Evolutionary conservation across 2,113 vertebrate genomes (phyloP).

Genomic region (Phrynocephalus versicolor): DNA sequence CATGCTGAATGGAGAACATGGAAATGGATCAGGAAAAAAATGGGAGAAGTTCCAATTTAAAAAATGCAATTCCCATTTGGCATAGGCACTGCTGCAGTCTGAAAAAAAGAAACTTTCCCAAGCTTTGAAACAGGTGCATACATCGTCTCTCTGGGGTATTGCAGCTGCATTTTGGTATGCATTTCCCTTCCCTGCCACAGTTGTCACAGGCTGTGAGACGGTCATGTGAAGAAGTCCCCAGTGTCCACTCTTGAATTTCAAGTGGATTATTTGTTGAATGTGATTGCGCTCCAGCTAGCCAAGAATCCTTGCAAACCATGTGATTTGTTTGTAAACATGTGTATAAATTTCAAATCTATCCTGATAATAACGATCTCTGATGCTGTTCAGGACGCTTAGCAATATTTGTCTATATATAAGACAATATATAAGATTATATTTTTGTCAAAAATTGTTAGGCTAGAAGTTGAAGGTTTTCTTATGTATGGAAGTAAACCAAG

Average conservation of each 20-base stretch:
- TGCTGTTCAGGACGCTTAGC: neutral
- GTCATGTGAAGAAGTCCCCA: neutral
- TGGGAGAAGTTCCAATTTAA: too few species aligned
- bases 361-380: too few species aligned
- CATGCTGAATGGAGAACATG: neutral
- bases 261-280: neutral
- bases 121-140: neutral
- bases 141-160: neutral
- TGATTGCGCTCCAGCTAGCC: neutral
- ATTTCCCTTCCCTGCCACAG: neutral
- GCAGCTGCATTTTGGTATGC: neutral
- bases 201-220: neutral
- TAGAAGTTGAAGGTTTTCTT: too few species aligned
- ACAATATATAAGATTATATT: too few species aligned
- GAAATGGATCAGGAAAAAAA: neutral
- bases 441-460: too few species aligned
- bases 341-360: neutral
- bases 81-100: too few species aligned
- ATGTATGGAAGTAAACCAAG: too few species aligned
- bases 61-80: too few species aligned
- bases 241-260: neutral
- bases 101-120: too few species aligned
- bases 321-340: neutral
- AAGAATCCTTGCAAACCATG: neutral
- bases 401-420: too few species aligned